These are phyloP conservation scores for Mandrillus leucophaeus DNA, from an alignment of 2,113 vertebrate species.

Conservation along the genomic window DNA sequence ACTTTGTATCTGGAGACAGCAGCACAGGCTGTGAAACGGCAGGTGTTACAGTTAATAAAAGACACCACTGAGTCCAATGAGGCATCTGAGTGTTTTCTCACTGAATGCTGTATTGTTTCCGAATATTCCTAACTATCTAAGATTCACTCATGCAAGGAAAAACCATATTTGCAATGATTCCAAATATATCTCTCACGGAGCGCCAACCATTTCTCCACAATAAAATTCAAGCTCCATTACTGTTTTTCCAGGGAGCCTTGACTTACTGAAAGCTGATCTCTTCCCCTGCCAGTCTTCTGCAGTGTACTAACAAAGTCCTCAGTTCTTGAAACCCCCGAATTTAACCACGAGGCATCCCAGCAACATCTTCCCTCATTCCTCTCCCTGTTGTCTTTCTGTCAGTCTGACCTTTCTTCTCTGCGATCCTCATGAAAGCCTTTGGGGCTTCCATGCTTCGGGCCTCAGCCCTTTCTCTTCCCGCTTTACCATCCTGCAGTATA, in stretches of 20 bases:
- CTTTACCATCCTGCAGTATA: background rate
- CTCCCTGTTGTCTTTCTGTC: background rate
- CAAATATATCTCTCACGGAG: background rate
- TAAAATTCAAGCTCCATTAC: background rate
- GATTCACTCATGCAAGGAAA: constrained; percentile 48
- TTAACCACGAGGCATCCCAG: background rate
- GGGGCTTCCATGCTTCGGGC: background rate
- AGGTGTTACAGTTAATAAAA: constrained; percentile 66
- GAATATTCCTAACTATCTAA: constrained; percentile 43
- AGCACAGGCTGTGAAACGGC: background rate
- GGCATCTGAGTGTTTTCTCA: constrained; percentile 41
- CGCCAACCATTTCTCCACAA: constrained; percentile 35
- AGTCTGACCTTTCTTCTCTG: background rate
- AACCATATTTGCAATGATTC: constrained; percentile 55
- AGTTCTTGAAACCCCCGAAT: background rate
- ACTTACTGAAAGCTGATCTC: background rate
- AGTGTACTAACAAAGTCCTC: background rate
- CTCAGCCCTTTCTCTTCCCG: background rate
- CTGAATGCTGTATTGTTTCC: constrained; percentile 53
- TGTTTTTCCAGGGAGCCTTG: constrained; percentile 10
- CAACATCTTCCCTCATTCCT: background rate
- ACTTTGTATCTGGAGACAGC: constrained; percentile 9
- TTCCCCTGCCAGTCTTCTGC: background rate
- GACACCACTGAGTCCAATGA: constrained; percentile 47
- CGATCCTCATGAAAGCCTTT: background rate